Percentiles rank a stretch among this genome's conserved stretches.
phyloP scores from a whole-genome alignment of 2,888 invertebrate species.

The Anticlea derivata region DNA sequence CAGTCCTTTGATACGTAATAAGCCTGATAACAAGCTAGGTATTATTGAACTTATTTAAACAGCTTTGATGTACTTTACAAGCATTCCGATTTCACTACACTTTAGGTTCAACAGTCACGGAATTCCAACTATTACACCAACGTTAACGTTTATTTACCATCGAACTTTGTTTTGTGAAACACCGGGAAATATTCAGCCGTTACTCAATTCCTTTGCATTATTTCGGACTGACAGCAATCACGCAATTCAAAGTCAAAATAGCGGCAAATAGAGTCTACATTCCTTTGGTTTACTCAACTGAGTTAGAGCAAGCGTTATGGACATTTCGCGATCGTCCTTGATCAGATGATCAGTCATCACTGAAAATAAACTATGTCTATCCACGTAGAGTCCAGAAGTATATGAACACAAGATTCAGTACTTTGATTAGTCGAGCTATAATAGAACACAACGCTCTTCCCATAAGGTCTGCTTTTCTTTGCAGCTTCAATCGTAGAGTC shows the following conservation, averaged over 20 bases:
- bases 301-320: not conserved
- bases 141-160: not conserved
- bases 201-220: not conserved
- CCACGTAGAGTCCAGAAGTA: too few relatives aligned
- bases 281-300: conserved; percentile 3
- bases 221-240: not conserved
- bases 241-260: not conserved
- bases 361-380: conserved; percentile 1
- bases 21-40: too few relatives aligned
- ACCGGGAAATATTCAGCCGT: not conserved
- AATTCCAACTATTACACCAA: not conserved
- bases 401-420: conserved; percentile 2
- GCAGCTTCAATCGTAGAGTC: too few relatives aligned
- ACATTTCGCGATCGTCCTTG: not conserved
- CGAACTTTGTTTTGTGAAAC: not conserved
- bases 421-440: not conserved
- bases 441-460: too few relatives aligned
- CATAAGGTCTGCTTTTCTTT: not conserved
- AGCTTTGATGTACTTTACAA: too few relatives aligned
- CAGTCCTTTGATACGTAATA: too few relatives aligned
- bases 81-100: too few relatives aligned
- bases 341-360: not conserved
- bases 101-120: too few relatives aligned
- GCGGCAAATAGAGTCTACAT: not conserved
- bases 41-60: too few relatives aligned